phyloP scores from a whole-genome alignment of 2,797 vertebrate species.

The Loris lydekkerianus region DNA sequence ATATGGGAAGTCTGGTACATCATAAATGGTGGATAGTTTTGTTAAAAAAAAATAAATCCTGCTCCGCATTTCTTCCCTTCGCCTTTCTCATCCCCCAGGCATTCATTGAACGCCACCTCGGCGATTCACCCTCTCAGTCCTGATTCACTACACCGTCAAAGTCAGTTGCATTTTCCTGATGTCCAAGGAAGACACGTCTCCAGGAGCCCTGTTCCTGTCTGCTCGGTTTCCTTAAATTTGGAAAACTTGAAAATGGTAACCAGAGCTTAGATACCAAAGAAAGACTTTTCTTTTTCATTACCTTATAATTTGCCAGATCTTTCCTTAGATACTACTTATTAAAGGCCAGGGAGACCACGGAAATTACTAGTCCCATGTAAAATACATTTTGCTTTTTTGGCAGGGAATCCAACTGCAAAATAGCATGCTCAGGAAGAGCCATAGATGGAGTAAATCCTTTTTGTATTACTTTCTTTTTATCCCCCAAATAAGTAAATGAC shows the following conservation, averaged over 20 bases:
- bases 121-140: conserved; percentile 34
- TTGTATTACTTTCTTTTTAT: conserved; percentile 27
- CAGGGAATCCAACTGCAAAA: background rate
- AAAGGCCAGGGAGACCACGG: conserved; percentile 5
- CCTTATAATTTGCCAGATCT: conserved; percentile 32
- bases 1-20: conserved; percentile 72
- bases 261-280: conserved; percentile 36
- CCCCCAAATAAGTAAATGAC: background rate
- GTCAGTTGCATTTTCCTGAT: conserved; percentile 33
- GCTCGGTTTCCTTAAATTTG: conserved; percentile 56
- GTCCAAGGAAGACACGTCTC: conserved; percentile 26
- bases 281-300: conserved; percentile 60
- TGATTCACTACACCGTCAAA: conserved; percentile 38
- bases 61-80: conserved; percentile 42
- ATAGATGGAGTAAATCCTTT: background rate
- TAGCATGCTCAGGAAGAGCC: background rate
- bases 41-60: background rate
- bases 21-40: conserved; percentile 60
- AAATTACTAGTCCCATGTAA: conserved; percentile 42
- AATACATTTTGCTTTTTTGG: background rate
- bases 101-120: conserved; percentile 39
- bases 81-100: conserved; percentile 38
- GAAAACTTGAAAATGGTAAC: conserved; percentile 68
- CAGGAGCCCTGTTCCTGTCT: conserved; percentile 51
- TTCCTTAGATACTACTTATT: conserved; percentile 26